Evolutionary conservation across 2,797 vertebrate species (phyloP), one percentile per base, ranked within the genome.

Genomic region (Peromyscus nudipes): DNA sequence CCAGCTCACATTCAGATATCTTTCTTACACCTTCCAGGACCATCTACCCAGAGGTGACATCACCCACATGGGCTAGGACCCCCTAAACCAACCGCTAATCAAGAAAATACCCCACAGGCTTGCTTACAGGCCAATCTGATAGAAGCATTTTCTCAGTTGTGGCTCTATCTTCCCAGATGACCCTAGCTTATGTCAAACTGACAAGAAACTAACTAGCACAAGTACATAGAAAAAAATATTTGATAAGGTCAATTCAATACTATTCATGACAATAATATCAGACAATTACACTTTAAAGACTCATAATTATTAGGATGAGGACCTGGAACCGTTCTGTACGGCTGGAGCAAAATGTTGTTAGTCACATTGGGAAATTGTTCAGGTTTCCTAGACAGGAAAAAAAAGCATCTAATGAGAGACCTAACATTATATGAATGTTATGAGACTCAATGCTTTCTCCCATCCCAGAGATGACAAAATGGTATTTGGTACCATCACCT

Each of bases 321-420:
- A 77, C 14, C 46, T 77, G 75, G 46, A 77, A 49, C 27, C 0
- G 8, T 31, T 49, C 43, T 49, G 16, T 29, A 77, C 2, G 25
- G 46, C 43, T 77, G 75, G 75, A 77, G 13, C 75, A 77, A 46
- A 77, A 49, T 77, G 43, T 11, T 77, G 27, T 10, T 10, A 49
- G 43, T 31, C 43, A 77, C 27, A 29, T 31, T 49, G 75, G 75
- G 27, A 77, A 40, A 49, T 31, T 31, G 43, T 31, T 77, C 75
- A 27, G 52, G 40, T 65, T 34, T 87, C 57, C 27, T 94, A 76
- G 80, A 89, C 37, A 92, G 88, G 67, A 92, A 79, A 77, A 77
- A 77, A 89, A 73, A 89, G 9, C 27, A 82, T 29, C 84, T 69
- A 16, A 31, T 60, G 29, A 67, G 27, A 95, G 94, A 23, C 43